A percentile compares a stretch with the other conserved stretches of the same genome.
These are phyloP conservation scores for Phoebastria nigripes DNA, from an alignment of 2,797 vertebrate species.

Conservation along the genomic window DNA sequence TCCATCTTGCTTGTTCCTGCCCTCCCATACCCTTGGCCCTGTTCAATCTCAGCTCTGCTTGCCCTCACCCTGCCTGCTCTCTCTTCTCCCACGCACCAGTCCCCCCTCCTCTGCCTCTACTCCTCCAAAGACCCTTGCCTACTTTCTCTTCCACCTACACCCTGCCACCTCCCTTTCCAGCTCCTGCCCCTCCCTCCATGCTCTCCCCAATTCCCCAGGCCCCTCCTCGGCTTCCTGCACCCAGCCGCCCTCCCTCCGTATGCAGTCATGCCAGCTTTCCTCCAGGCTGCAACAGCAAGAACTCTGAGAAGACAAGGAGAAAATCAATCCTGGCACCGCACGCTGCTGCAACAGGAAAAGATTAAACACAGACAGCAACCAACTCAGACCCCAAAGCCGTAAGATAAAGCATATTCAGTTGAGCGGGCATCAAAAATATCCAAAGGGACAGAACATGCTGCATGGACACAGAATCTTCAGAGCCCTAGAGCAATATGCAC, in stretches of 20 bases:
- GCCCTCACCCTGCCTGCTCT: background rate
- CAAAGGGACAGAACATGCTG: background rate
- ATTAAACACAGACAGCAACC: background rate
- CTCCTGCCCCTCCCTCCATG: background rate
- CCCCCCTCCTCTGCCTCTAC: background rate
- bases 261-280: background rate
- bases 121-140: background rate
- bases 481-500: background rate
- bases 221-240: background rate
- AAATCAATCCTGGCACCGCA: background rate
- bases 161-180: rapidly evolving
- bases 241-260: background rate
- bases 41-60: background rate
- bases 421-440: background rate
- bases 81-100: background rate
- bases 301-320: background rate
- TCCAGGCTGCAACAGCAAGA: background rate
- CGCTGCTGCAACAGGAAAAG: background rate
- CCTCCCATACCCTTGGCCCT: background rate
- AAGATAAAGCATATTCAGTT: background rate
- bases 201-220: background rate
- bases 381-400: background rate
- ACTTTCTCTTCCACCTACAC: background rate
- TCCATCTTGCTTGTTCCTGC: background rate
- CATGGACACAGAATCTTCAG: background rate